Evolutionary conservation across 2,797 vertebrate species (phyloP).

Genomic region (Austrolebias charrua): DNA sequence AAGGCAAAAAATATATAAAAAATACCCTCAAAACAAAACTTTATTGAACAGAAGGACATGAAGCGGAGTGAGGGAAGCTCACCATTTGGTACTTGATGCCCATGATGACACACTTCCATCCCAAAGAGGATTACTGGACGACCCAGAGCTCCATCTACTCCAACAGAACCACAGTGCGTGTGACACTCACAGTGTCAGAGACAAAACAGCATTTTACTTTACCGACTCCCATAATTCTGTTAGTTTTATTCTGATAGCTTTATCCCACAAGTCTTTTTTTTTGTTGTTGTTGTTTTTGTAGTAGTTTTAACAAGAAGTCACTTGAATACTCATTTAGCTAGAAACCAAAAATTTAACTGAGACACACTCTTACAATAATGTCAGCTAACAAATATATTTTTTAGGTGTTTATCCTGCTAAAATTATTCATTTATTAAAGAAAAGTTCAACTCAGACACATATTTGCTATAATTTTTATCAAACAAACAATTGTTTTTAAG

Average conservation of each 20-base stretch:
- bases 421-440: no score
- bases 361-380: no score
- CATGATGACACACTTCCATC: slow-evolving; percentile 58
- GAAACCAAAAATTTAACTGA: no score
- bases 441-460: no score
- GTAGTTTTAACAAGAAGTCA: not conserved
- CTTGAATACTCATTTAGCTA: slow-evolving; percentile 19
- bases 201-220: slow-evolving; percentile 24
- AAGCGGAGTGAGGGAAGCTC: slow-evolving; percentile 42
- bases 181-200: slow-evolving; percentile 48
- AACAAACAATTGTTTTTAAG: no score
- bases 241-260: not conserved
- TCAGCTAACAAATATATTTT: no score
- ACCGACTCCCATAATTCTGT: no score
- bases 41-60: slow-evolving; percentile 7
- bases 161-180: slow-evolving; percentile 51
- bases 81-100: slow-evolving; percentile 51
- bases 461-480: no score
- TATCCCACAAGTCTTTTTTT: not conserved
- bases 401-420: no score
- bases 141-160: slow-evolving; percentile 52
- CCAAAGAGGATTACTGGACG: slow-evolving; percentile 63
- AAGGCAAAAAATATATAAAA: not conserved
- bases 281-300: not conserved
- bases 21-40: slow-evolving; percentile 27